Conservation (phyloP, 1,140 invertebrate genomes). For the Aphelinus atriplicis region DNA sequence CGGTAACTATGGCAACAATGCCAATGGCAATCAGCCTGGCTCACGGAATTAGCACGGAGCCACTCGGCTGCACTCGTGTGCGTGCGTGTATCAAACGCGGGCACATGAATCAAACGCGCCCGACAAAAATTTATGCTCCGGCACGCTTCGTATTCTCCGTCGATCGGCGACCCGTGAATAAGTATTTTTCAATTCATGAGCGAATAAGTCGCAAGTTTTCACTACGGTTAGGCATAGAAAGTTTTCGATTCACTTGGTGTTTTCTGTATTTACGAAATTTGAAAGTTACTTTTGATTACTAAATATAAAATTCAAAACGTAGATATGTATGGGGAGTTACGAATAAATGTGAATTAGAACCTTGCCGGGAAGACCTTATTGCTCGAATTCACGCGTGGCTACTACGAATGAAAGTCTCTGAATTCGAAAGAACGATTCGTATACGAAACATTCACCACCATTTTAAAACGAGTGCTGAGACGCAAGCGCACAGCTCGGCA, state of each 20-base stretch:
- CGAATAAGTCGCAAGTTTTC: background rate
- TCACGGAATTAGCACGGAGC: slow-evolving; percentile 53
- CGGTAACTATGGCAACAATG: slow-evolving; percentile 60
- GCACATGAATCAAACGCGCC: slow-evolving; percentile 17
- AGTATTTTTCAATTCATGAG: background rate
- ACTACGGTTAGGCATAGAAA: background rate
- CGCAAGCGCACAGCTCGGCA: background rate
- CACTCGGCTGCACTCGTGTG: background rate
- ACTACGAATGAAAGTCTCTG: too few relatives aligned
- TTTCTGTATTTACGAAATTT: too few relatives aligned
- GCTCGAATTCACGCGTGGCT: too few relatives aligned
- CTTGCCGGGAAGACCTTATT: too few relatives aligned
- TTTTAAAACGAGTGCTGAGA: slow-evolving; percentile 6
- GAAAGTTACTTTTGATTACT: too few relatives aligned
- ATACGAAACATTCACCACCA: background rate
- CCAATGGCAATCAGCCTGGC: slow-evolving; percentile 51
- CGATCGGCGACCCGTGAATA: slow-evolving; percentile 3
- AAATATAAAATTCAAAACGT: too few relatives aligned
- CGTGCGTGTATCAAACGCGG: too few relatives aligned
- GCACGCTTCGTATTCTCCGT: slow-evolving; percentile 50
- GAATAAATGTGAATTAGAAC: too few relatives aligned
- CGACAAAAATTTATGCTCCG: slow-evolving; percentile 39
- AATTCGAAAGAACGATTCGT: too few relatives aligned
- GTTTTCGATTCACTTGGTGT: too few relatives aligned
- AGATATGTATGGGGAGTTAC: too few relatives aligned